Evolutionary conservation across 2,888 invertebrate species (phyloP).

Genomic region (Epirrita christyi): DNA sequence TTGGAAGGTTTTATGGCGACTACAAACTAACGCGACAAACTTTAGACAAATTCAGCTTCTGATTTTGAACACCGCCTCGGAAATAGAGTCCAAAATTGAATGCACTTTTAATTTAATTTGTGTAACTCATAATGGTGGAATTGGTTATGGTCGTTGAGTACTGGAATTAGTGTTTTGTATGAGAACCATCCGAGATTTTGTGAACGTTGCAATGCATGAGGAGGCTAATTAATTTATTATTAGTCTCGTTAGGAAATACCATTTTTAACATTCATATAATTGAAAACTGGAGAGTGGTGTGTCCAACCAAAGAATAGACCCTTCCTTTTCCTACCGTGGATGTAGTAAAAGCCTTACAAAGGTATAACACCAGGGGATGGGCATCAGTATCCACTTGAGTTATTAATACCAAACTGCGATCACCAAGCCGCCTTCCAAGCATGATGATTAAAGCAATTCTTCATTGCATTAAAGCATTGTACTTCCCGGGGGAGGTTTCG

Average conservation of each 20-base stretch:
- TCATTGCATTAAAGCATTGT: too few relatives aligned
- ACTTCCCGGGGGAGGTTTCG: too few relatives aligned
- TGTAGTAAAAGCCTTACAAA: too few relatives aligned
- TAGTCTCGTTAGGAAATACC: slow-evolving; percentile 10
- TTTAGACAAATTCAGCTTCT: slow-evolving; percentile 36
- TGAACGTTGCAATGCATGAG: slow-evolving; percentile 49
- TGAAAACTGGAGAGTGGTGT: too few relatives aligned
- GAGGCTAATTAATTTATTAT: slow-evolving; percentile 54
- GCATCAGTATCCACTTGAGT: too few relatives aligned
- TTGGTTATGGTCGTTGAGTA: slow-evolving; percentile 62
- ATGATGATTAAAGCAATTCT: too few relatives aligned
- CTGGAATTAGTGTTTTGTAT: slow-evolving; percentile 50
- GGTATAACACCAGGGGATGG: too few relatives aligned
- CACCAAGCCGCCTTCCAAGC: too few relatives aligned
- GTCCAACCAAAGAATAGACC: too few relatives aligned
- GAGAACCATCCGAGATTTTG: slow-evolving; percentile 46
- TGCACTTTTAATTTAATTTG: slow-evolving; percentile 43
- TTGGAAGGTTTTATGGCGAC: slow-evolving; percentile 71
- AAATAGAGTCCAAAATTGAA: slow-evolving; percentile 49
- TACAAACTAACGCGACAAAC: slow-evolving; percentile 42
- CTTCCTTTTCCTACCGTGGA: too few relatives aligned
- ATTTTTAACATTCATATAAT: slow-evolving; percentile 19
- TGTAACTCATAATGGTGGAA: slow-evolving; percentile 50
- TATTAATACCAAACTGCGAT: too few relatives aligned
- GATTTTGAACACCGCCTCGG: slow-evolving; percentile 40